phyloP scores from a whole-genome alignment of 2,888 invertebrate genomes.

The Lasioglossum lativentre region DNA sequence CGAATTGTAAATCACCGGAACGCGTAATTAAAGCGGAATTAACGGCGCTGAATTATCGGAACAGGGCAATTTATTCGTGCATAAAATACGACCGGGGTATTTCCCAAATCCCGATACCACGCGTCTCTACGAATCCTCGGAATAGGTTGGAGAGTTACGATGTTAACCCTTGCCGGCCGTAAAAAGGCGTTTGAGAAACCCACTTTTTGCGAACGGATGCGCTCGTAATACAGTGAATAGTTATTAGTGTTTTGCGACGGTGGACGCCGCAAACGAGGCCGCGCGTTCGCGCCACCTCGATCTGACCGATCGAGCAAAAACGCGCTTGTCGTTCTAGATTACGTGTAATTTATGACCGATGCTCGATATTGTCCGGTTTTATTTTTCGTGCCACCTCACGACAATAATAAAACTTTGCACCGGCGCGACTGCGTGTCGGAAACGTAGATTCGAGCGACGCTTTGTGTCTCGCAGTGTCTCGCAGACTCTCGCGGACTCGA shows the following conservation, averaged over 20 bases:
- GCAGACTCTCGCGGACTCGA: background rate
- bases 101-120: conserved; percentile 6
- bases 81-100: background rate
- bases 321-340: conserved; percentile 11
- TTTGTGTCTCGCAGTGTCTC: background rate
- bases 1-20: conserved; percentile 33
- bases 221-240: conserved; percentile 6
- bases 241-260: background rate
- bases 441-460: background rate
- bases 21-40: conserved; percentile 35
- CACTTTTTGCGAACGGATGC: conserved; percentile 1
- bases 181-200: conserved; percentile 2
- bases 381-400: background rate
- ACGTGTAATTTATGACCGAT: conserved; percentile 27
- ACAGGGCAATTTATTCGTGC: conserved; percentile 12
- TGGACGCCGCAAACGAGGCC: background rate
- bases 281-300: conserved; percentile 1
- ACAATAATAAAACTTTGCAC: conserved; percentile 12
- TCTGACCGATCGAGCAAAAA: background rate
- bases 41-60: conserved; percentile 4
- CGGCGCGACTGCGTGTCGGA: background rate
- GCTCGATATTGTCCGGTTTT: conserved; percentile 20
- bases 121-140: background rate
- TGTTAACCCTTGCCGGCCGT: background rate
- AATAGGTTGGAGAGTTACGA: background rate